A percentile compares a stretch with the other conserved stretches of the same genome.
Conservation (phyloP, 2,888 invertebrate genomes). For the Oxycera nigricornis region DNA sequence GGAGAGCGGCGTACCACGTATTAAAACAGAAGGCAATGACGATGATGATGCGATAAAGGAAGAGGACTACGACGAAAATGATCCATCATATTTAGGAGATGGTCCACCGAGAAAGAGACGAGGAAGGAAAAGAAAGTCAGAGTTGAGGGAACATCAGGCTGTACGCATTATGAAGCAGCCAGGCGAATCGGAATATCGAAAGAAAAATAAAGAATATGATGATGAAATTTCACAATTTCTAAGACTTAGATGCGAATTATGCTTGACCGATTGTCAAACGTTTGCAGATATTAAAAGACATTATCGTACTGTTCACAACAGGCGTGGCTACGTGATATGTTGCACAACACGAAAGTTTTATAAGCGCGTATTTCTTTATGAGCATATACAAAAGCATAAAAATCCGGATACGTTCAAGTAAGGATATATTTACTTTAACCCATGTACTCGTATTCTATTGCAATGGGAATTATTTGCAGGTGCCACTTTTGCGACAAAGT, state of each 20-base stretch:
- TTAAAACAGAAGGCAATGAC: not conserved
- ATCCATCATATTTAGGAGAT: not conserved
- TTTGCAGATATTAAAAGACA: constrained; percentile 57
- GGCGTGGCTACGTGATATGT: constrained; percentile 56
- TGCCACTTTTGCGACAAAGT: constrained; percentile 57
- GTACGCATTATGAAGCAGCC: not conserved
- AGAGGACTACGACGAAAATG: not conserved
- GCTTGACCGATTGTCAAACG: constrained; percentile 52
- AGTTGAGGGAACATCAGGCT: not conserved
- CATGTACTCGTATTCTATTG: not conserved
- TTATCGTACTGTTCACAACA: constrained; percentile 55
- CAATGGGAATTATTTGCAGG: constrained; percentile 46
- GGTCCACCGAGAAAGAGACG: constrained; percentile 15
- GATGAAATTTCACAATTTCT: constrained; percentile 56
- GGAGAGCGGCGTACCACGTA: too few species aligned
- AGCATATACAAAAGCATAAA: constrained; percentile 58
- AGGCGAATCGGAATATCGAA: constrained; percentile 34
- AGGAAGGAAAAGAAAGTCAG: constrained; percentile 15
- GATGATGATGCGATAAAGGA: not conserved
- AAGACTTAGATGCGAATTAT: constrained; percentile 58
- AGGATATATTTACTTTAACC: constrained; percentile 36
- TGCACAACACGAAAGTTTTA: constrained; percentile 50
- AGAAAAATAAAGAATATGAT: constrained; percentile 53
- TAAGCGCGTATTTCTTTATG: constrained; percentile 51
- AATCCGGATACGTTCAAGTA: constrained; percentile 61